Conservation (phyloP, 2,888 invertebrate genomes). For the Agonopterix alstromeriana region DNA sequence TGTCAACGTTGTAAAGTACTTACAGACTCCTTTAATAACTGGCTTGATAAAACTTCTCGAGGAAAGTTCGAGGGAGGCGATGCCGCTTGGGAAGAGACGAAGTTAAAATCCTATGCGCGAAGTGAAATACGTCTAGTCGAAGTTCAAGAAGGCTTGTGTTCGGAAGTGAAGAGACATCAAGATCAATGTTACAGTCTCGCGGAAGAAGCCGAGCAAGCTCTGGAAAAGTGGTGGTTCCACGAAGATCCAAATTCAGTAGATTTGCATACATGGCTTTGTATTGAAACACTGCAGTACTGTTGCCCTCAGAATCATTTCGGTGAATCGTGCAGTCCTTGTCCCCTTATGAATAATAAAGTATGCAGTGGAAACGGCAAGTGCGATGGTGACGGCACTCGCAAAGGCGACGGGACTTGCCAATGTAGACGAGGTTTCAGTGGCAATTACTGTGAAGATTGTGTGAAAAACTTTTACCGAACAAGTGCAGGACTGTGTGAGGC, state of each 20-base stretch:
- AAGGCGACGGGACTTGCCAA: constrained; percentile 92
- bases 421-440: constrained; percentile 91
- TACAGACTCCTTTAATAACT: constrained; percentile 85
- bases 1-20: constrained; percentile 86
- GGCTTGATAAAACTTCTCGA: constrained; percentile 86
- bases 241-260: constrained; percentile 62
- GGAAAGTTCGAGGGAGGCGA: constrained; percentile 96
- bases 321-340: constrained; percentile 85
- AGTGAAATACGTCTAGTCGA: constrained; percentile 95
- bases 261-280: constrained; percentile 83
- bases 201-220: constrained; percentile 85
- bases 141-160: constrained; percentile 92
- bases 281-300: constrained; percentile 85
- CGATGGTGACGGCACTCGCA: constrained; percentile 92
- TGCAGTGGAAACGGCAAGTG: constrained; percentile 88
- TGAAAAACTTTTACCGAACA: constrained; percentile 80
- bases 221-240: constrained; percentile 95
- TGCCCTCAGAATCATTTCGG: constrained; percentile 92
- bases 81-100: constrained; percentile 94
- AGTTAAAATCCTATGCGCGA: constrained; percentile 86
- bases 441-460: constrained; percentile 85
- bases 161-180: constrained; percentile 80
- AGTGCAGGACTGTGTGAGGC: constrained; percentile 82
- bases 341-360: constrained; percentile 72
- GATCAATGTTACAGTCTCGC: constrained; percentile 88